These are phyloP conservation scores for Pangasianodon gigas DNA, from an alignment of 2,113 vertebrate species.

Conservation along the genomic window DNA sequence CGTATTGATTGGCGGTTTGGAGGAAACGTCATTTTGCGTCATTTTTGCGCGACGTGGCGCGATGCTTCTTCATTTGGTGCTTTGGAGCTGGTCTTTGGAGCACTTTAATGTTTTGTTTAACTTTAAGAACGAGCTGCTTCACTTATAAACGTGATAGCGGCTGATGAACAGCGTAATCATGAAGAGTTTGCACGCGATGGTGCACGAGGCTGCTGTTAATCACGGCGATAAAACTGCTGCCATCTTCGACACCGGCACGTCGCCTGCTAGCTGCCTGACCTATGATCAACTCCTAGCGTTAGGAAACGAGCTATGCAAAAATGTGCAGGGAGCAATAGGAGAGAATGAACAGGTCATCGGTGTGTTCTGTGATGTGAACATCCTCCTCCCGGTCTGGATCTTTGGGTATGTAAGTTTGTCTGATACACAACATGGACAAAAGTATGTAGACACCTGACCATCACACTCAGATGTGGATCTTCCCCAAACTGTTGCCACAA, in stretches of 20 bases:
- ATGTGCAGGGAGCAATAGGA: slow-evolving; percentile 66
- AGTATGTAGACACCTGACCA: neutral
- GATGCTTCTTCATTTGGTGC: no score
- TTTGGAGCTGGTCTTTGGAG: neutral
- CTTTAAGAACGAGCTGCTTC: neutral
- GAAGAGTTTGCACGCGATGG: slow-evolving; percentile 76
- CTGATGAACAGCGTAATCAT: neutral
- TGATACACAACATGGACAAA: neutral
- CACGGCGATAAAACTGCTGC: slow-evolving; percentile 74
- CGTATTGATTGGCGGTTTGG: slow-evolving; percentile 33
- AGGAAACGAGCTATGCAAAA: slow-evolving; percentile 69
- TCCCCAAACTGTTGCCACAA: neutral
- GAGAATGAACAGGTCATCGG: slow-evolving; percentile 71
- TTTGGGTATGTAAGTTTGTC: slow-evolving; percentile 78
- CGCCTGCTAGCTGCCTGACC: slow-evolving; percentile 56
- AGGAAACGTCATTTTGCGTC: neutral
- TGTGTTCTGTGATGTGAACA: slow-evolving; percentile 80
- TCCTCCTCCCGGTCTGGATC: slow-evolving; percentile 87
- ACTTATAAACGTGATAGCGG: neutral
- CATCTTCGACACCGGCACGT: slow-evolving; percentile 70
- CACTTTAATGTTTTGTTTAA: neutral
- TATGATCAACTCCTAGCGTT: slow-evolving; percentile 70
- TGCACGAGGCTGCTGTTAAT: slow-evolving; percentile 68
- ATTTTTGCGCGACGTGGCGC: slow-evolving; percentile 21
- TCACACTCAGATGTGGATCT: neutral